Conservation (phyloP, 2,888 invertebrate species). For the Hedychridium roseum region DNA sequence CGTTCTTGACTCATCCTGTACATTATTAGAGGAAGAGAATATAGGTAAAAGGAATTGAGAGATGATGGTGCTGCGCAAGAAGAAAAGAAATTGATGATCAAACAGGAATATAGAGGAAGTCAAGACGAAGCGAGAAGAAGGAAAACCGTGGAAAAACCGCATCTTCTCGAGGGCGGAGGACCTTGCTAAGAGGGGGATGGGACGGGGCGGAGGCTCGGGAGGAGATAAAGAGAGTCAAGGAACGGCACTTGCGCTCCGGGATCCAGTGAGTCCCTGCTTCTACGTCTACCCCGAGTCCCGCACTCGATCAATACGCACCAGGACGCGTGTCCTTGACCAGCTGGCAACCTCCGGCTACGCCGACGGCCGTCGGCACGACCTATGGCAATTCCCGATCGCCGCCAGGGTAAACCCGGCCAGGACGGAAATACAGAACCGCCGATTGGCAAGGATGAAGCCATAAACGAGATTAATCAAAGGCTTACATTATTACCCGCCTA, state of each 20-base stretch:
- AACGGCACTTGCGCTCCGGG: slow-evolving; percentile 21
- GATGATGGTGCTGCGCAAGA: no score
- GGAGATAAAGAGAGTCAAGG: slow-evolving; percentile 10
- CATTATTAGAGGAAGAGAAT: no score
- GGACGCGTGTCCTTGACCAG: slow-evolving; percentile 57
- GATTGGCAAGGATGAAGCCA: no score
- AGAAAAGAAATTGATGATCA: no score
- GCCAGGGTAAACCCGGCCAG: no score
- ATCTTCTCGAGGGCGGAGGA: no score
- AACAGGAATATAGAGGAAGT: slow-evolving; percentile 6
- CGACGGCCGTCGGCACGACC: slow-evolving; percentile 26
- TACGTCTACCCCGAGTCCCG: slow-evolving; percentile 32
- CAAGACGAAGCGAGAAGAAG: slow-evolving; percentile 7
- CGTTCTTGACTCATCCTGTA: no score
- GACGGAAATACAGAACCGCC: no score
- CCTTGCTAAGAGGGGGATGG: slow-evolving; percentile 6
- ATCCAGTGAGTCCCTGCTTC: slow-evolving; percentile 11
- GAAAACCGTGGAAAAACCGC: background rate
- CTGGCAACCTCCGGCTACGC: slow-evolving; percentile 50
- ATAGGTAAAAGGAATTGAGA: no score
- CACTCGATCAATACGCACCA: slow-evolving; percentile 58
- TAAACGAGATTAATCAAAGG: no score
- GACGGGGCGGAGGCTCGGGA: background rate
- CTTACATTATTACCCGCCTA: no score
- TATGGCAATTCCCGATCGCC: slow-evolving; percentile 37